Base-by-base conservation (phyloP, 2,888 invertebrate species). In the Stictocephala bisonia region DNA sequence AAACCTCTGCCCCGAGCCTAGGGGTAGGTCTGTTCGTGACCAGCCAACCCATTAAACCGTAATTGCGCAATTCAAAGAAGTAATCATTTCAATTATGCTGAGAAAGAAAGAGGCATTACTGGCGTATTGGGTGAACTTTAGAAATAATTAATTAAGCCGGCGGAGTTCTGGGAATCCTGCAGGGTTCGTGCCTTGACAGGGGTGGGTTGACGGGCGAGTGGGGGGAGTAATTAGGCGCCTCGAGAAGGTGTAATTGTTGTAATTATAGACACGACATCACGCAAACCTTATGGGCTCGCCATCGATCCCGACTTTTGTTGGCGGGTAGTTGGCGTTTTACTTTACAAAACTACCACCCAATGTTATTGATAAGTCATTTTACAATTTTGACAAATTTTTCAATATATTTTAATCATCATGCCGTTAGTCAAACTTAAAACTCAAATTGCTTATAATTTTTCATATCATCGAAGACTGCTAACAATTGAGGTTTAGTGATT, bases 71-170 rank as follows among this genome's bases (percentile, higher is more conserved):
- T 64, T 64, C 64, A 26, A 24, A 41, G 64, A 64, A 64, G 64
- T 64, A 64, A 64, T 64, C 64, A 64, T 64, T 64, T 64, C 64
- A 64, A 64, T 64, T 64, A 64, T 64, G 64, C 64, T 2, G 64
- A 26, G 64, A 4, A 44, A 64, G 22, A n/a, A 44, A 4, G n/a
- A n/a, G 7, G 44, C 7, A 7, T n/a, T 44, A 44, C 9, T 44
- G 64, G 4, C 40, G 44, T 64, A 64, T 64, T 22, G 44, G 44
- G 44, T 64, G 64, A 64, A 64, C 64, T 64, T 64, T 64, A 18
- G 64, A 64, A 64, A 64, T 64, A 64, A 64, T 64, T 64, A 64
- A 64, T 64, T 64, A 64, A 64, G 20, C 44, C 64, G 20, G n/a
- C n/a, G n/a, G 22, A 18, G 64, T 64, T 64, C 64, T 40, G 41